Percentiles rank a stretch among this genome's conserved stretches.
Evolutionary conservation across 92 coral and sea anemone species (phyloP).

Genomic region (Virgularia gustaviana): DNA sequence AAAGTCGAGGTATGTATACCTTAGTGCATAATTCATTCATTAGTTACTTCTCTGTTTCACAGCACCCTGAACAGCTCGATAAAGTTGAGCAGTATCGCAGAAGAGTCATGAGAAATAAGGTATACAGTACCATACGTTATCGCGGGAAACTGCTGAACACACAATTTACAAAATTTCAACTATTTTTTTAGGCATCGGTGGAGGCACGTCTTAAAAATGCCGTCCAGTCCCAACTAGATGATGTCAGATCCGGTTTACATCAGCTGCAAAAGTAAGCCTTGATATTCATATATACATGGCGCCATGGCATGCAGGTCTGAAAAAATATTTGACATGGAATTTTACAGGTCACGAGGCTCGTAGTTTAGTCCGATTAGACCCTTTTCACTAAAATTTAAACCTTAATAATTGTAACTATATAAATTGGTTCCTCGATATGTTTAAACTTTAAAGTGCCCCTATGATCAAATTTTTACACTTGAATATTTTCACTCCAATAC

Average conservation of each 20-base stretch:
- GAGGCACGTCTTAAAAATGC: constrained; percentile 95
- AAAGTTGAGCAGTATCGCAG: constrained; percentile 94
- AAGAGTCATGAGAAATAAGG: constrained; percentile 89
- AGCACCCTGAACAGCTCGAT: constrained; percentile 93
- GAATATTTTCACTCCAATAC: too few species aligned
- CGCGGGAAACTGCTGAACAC: neutral
- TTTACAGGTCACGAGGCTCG: too few species aligned
- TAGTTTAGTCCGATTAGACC: too few species aligned
- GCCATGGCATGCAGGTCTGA: too few species aligned
- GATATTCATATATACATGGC: neutral
- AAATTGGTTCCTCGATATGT: too few species aligned
- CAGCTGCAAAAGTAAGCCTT: constrained; percentile 73
- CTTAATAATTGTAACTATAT: too few species aligned
- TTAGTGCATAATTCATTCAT: too few species aligned
- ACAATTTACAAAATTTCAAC: neutral
- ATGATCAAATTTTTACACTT: too few species aligned
- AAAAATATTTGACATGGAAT: too few species aligned
- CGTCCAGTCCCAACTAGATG: constrained; percentile 99
- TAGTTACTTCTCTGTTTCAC: neutral
- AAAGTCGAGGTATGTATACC: too few species aligned
- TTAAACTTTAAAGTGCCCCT: too few species aligned
- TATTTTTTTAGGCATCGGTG: constrained; percentile 82
- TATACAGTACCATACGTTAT: constrained; percentile 19
- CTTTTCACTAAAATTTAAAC: too few species aligned
- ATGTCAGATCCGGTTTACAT: constrained; percentile 86